Percentiles rank a stretch among this genome's conserved stretches.
These are phyloP conservation scores for Thymelicus sylvestris DNA, from an alignment of 2,888 invertebrate species.

Conservation along the genomic window DNA sequence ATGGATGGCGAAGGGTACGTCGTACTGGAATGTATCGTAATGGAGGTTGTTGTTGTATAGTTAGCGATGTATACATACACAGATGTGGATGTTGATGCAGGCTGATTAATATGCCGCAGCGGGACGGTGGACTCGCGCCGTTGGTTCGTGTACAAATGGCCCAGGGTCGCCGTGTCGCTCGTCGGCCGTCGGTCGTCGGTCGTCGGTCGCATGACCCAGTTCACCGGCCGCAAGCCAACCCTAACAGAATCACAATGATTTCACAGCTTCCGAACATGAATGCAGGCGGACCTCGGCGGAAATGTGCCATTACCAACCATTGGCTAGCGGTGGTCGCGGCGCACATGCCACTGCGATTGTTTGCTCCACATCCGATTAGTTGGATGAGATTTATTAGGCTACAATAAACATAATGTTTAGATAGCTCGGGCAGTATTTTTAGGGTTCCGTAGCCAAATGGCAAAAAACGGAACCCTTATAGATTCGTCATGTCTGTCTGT, in stretches of 20 bases:
- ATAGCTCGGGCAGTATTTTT: no score
- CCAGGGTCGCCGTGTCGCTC: slow-evolving; percentile 14
- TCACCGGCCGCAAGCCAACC: slow-evolving; percentile 7
- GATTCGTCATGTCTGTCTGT: no score
- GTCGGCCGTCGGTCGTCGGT: neutral
- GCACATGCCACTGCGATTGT: no score
- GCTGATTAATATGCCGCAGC: slow-evolving; percentile 32
- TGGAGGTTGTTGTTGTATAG: neutral
- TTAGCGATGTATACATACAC: neutral
- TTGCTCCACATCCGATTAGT: no score
- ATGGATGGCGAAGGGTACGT: no score
- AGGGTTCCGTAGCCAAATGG: no score
- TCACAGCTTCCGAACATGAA: slow-evolving; percentile 15
- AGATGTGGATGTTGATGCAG: slow-evolving; percentile 14
- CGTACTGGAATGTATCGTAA: neutral
- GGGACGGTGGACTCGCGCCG: slow-evolving; percentile 21
- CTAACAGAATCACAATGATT: slow-evolving; percentile 32
- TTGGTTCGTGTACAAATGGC: slow-evolving; percentile 26
- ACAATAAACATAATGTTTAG: no score
- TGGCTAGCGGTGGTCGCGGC: neutral
- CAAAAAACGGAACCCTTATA: no score
- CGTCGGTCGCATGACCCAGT: slow-evolving; percentile 24
- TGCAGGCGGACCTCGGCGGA: neutral
- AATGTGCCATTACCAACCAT: neutral
- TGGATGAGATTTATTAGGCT: no score